Percentiles rank a stretch among this genome's conserved stretches.
Conservation (phyloP, 2,888 invertebrate species). For the Vanessa cardui region DNA sequence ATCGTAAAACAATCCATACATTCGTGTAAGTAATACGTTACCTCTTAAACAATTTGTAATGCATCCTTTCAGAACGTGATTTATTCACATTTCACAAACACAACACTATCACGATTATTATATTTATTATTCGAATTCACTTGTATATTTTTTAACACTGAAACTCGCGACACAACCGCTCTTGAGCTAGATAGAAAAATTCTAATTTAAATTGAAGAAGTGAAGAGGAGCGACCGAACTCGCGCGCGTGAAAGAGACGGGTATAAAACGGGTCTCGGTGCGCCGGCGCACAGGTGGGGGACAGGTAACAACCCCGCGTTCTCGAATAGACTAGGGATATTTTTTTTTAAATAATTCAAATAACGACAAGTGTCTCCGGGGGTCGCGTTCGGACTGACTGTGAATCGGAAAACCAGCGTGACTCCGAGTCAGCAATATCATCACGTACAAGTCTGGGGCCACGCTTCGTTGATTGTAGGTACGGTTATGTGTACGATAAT, state of each 20-base stretch:
- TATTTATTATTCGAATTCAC: slow-evolving; percentile 17
- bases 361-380: slow-evolving; percentile 34
- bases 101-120: slow-evolving; percentile 44
- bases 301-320: slow-evolving; percentile 45
- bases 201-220: slow-evolving; percentile 47
- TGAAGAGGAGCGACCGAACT: slow-evolving; percentile 46
- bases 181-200: slow-evolving; percentile 54
- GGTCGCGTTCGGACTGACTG: slow-evolving; percentile 5
- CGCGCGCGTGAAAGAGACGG: slow-evolving; percentile 56
- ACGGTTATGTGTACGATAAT: slow-evolving; percentile 14
- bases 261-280: slow-evolving; percentile 42
- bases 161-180: slow-evolving; percentile 53
- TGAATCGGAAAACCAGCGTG: neutral
- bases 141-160: slow-evolving; percentile 30
- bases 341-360: slow-evolving; percentile 38
- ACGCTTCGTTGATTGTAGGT: slow-evolving; percentile 6
- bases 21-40: slow-evolving; percentile 47
- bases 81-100: slow-evolving; percentile 49
- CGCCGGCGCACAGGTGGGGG: slow-evolving; percentile 51
- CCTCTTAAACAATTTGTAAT: slow-evolving; percentile 79
- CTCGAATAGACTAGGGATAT: slow-evolving; percentile 20
- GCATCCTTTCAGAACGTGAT: slow-evolving; percentile 66
- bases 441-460: slow-evolving; percentile 42
- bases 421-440: slow-evolving; percentile 33
- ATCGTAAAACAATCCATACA: slow-evolving; percentile 14